Conservation (phyloP, 1,140 invertebrate genomes). For the Eubasilissa regina region DNA sequence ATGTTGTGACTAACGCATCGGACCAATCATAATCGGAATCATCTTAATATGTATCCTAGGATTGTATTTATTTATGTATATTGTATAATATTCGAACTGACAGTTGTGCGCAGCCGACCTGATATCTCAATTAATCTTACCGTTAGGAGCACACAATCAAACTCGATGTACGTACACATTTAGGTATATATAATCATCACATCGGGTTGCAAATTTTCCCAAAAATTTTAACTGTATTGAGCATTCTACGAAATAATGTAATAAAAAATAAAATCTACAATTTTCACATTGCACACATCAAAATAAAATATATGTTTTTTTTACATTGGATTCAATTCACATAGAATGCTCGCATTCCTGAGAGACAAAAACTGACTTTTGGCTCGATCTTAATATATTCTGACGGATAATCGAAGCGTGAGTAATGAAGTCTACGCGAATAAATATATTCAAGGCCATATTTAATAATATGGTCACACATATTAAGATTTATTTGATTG, state of each 20-base stretch:
- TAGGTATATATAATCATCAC: too few relatives aligned
- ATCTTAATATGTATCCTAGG: too few relatives aligned
- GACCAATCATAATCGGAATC: not conserved
- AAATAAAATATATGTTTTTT: not conserved
- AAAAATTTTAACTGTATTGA: too few relatives aligned
- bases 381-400: slow-evolving; percentile 23
- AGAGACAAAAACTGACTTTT: not conserved
- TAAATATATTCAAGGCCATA: slow-evolving; percentile 4
- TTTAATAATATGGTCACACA: slow-evolving; percentile 25
- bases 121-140: too few relatives aligned
- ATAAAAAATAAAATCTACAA: not conserved
- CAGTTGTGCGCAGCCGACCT: too few relatives aligned
- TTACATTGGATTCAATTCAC: not conserved
- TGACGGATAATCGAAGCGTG: slow-evolving; percentile 27
- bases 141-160: too few relatives aligned
- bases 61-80: too few relatives aligned
- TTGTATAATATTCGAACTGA: too few relatives aligned
- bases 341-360: not conserved
- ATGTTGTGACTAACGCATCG: not conserved
- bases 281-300: not conserved
- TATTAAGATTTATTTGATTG: slow-evolving; percentile 30
- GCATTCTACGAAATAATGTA: too few relatives aligned
- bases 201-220: too few relatives aligned
- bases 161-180: too few relatives aligned
- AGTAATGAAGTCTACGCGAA: slow-evolving; percentile 8